Conservation (phyloP, 2,113 vertebrate species). For the Athene cunicularia region DNA sequence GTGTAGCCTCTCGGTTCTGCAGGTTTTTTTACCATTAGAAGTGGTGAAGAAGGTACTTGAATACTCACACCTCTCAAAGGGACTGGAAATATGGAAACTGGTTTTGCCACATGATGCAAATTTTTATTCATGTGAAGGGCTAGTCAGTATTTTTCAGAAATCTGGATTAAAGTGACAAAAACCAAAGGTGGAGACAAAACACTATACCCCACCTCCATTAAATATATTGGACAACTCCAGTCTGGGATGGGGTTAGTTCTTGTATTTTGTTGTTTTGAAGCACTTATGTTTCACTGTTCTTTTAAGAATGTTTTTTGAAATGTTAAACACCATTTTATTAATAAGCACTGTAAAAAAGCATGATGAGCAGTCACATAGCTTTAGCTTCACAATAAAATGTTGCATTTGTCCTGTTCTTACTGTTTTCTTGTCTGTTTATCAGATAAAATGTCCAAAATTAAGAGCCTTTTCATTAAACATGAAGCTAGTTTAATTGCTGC, state of each 20-base stretch:
- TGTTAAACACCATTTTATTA: constrained; percentile 32
- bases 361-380: constrained; percentile 41
- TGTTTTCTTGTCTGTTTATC: constrained; percentile 39
- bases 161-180: neutral
- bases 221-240: neutral
- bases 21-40: neutral
- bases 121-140: neutral
- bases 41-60: neutral
- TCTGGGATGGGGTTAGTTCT: neutral
- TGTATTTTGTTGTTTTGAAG: constrained; percentile 22
- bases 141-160: constrained; percentile 22
- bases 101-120: neutral
- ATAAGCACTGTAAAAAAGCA: constrained; percentile 55
- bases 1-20: neutral
- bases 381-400: constrained; percentile 64
- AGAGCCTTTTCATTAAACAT: constrained; percentile 19
- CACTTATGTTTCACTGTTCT: constrained; percentile 15
- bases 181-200: constrained; percentile 42
- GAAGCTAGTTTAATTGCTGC: constrained; percentile 3
- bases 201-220: neutral
- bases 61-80: neutral
- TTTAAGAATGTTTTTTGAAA: constrained; percentile 25
- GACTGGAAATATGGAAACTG: neutral
- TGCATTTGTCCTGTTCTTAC: constrained; percentile 16
- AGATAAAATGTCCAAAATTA: neutral